Evolutionary conservation across 2,888 invertebrate genomes (phyloP).

Genomic region (Sarcophaga caerulescens): DNA sequence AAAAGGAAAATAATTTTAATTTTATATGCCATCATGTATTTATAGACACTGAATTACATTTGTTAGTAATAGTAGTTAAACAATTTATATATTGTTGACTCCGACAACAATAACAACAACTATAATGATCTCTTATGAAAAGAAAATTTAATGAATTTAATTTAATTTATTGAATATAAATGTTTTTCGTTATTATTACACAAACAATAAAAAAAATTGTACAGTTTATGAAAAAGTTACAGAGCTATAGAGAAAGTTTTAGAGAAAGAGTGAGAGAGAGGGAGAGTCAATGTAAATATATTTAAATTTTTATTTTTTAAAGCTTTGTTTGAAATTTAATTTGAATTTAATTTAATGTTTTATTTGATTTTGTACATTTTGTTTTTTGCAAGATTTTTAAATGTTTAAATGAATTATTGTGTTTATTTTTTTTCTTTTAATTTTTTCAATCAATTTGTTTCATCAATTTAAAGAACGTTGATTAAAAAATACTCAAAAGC

Average conservation of each 20-base stretch:
- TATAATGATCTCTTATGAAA: slow-evolving; percentile 53
- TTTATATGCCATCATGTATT: not conserved
- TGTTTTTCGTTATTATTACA: no score
- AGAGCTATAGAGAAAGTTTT: not conserved
- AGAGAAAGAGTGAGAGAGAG: not conserved
- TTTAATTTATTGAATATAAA: not conserved
- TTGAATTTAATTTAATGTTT: not conserved
- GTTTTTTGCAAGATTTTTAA: slow-evolving; percentile 25
- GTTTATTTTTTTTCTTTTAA: slow-evolving; percentile 31
- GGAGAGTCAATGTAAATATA: slow-evolving; percentile 15
- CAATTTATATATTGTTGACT: slow-evolving; percentile 62
- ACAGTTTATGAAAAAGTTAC: not conserved
- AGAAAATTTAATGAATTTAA: slow-evolving; percentile 12
- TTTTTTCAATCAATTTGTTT: slow-evolving; percentile 12
- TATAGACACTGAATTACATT: slow-evolving; percentile 58
- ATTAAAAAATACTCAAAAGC: slow-evolving; percentile 59
- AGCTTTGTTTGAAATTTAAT: not conserved
- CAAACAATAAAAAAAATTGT: not conserved
- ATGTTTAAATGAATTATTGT: slow-evolving; percentile 29
- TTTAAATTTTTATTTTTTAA: not conserved
- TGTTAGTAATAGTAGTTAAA: slow-evolving; percentile 46
- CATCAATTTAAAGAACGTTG: slow-evolving; percentile 27
- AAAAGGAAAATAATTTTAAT: slow-evolving; percentile 13
- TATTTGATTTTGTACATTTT: slow-evolving; percentile 25
- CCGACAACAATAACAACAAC: slow-evolving; percentile 67